Conservation (phyloP, 2,113 vertebrate species). For the Panthera uncia region DNA sequence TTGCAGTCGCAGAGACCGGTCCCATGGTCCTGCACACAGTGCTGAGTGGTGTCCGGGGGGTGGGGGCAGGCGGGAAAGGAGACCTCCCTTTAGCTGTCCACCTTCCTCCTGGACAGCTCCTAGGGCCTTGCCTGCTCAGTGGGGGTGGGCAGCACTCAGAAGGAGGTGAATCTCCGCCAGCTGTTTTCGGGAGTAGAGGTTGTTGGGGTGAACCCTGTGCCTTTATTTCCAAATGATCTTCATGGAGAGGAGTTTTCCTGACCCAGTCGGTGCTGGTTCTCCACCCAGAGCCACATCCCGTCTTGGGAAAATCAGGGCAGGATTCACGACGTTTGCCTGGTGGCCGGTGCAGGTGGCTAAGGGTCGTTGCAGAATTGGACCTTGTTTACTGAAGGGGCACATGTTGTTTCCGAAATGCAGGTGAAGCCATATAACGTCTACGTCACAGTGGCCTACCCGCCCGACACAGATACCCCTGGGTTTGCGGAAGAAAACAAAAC, state of each 20-base stretch:
- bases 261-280: background rate
- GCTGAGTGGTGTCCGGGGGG: accelerated
- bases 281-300: background rate
- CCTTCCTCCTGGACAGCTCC: background rate
- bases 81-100: background rate
- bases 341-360: accelerated
- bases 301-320: background rate
- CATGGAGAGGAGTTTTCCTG: background rate
- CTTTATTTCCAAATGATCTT: background rate
- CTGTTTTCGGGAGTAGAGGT: background rate
- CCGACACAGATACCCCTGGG: slow-evolving; percentile 97
- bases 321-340: accelerated
- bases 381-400: background rate
- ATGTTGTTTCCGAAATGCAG: slow-evolving; percentile 80
- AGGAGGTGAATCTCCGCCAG: background rate
- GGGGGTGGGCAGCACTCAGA: background rate
- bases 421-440: slow-evolving; percentile 99
- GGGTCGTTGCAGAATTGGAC: accelerated
- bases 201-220: background rate
- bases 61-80: accelerated
- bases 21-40: background rate
- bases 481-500: slow-evolving; percentile 93
- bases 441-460: slow-evolving; percentile 95
- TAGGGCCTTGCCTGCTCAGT: background rate
- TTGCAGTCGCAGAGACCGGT: background rate